phyloP scores from a whole-genome alignment of 2,888 invertebrate genomes.

The Acleris cristana region DNA sequence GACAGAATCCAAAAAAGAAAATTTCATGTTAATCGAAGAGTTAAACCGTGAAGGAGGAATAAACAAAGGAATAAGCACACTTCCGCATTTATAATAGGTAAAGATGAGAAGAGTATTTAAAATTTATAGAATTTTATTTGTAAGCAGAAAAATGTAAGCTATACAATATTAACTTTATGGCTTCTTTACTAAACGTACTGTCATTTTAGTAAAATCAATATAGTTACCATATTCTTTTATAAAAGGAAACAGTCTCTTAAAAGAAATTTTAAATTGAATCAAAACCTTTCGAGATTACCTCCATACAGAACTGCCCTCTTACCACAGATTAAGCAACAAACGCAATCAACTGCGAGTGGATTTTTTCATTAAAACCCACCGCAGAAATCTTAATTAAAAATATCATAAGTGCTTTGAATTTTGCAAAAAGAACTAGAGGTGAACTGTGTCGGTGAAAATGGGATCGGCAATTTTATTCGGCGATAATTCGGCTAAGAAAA shows the following conservation, averaged over 20 bases:
- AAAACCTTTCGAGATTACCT: slow-evolving; percentile 1
- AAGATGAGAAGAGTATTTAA: no score
- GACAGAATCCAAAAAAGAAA: no score
- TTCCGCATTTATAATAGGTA: no score
- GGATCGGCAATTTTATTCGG: not conserved
- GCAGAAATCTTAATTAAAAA: slow-evolving; percentile 20
- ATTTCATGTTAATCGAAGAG: no score
- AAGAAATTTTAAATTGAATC: not conserved
- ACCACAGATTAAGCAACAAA: slow-evolving; percentile 8
- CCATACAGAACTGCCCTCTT: slow-evolving; percentile 11
- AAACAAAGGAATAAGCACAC: no score
- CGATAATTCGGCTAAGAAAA: not conserved
- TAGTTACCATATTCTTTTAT: no score
- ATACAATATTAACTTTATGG: no score
- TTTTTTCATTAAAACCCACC: slow-evolving; percentile 19
- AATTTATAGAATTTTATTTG: no score
- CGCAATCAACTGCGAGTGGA: slow-evolving; percentile 10
- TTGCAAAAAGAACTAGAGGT: slow-evolving; percentile 6
- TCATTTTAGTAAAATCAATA: no score
- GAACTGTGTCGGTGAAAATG: not conserved
- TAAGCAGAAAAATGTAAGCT: no score
- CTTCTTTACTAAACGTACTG: no score
- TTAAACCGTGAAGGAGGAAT: no score
- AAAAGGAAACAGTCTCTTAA: not conserved
- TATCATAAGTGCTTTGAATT: slow-evolving; percentile 20